Evolutionary conservation across 2,113 vertebrate genomes (phyloP), one percentile per base, ranked within the genome.

Genomic region (Spheniscus mendiculus): DNA sequence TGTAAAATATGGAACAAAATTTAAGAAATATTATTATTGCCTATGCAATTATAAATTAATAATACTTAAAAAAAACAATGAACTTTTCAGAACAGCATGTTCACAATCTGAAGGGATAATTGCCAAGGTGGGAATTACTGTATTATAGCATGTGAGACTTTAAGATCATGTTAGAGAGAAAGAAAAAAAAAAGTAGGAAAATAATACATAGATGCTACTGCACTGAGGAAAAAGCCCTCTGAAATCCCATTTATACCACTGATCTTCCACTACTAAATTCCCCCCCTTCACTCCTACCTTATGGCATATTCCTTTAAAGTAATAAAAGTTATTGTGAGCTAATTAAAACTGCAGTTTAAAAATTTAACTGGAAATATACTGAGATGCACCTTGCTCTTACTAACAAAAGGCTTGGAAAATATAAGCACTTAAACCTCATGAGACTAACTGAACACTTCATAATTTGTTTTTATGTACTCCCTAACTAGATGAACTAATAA

Each of bases 11-110:
- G 52, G 22, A 93, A 53, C 23, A 96, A 66, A 94, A 66, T 11
- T 26, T 77, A 93, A 88, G 93, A 96, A 80, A 42, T 7, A 52
- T 70, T 93, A 70, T 34, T 91, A 59, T 89, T 95, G 7, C 5
- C 40, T 85, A 72, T 42, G 34, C 34, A 93, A 83, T 42, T 90
- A 25, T 87, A 89, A 71, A 93, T 91, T 97, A 89, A 89, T 88
- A 93, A 38, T 52, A 84, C 29, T 85, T 85, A 94, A 55, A 69
- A 95, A 92, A 97, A 89, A 47, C 30, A 93, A 58, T 27, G 38
- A 95, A 40, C 38, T 93, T 72, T 47, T 83, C 20, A 79, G 81
- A 96, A 56, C 44, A 78, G 4, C 14, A 20, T n/a, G 22, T 93
- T 95, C 45, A 78, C 9, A 30, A 96, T 95, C 52, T 85, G 58